Conservation (phyloP, 1,140 invertebrate genomes). For the Zelostemma sp. region DNA sequence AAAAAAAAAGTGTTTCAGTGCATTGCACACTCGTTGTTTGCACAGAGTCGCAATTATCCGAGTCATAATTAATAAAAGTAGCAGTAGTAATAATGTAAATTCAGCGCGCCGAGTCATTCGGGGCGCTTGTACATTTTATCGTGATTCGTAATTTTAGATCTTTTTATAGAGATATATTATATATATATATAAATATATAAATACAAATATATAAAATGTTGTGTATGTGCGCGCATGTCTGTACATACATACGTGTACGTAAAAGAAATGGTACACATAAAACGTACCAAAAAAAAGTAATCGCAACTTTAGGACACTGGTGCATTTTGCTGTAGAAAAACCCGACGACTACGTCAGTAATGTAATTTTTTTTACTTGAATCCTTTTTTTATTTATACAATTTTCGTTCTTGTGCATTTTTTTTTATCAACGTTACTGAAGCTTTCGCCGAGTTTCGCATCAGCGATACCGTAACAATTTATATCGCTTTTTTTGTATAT, state of each 20-base stretch:
- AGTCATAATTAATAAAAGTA: conserved; percentile 40
- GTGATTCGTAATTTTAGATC: conserved; percentile 42
- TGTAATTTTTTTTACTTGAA: too few relatives aligned
- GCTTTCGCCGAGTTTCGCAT: too few relatives aligned
- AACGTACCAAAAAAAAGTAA: conserved; percentile 3
- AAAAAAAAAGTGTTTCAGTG: conserved; percentile 41
- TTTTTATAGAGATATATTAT: conserved; percentile 36
- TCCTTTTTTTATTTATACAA: too few relatives aligned
- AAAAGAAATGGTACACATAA: conserved; percentile 1
- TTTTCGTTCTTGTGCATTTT: too few relatives aligned
- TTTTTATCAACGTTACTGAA: too few relatives aligned
- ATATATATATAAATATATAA: conserved; percentile 23
- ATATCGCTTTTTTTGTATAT: too few relatives aligned
- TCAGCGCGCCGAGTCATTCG: conserved; percentile 23
- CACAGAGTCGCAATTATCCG: conserved; percentile 45
- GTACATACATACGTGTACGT: conserved; percentile 18
- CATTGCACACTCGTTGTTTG: conserved; percentile 46
- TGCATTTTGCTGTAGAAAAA: too few relatives aligned
- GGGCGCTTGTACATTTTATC: conserved; percentile 42
- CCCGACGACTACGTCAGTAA: not conserved
- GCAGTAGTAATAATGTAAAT: conserved; percentile 45
- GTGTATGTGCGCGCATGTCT: conserved; percentile 9
- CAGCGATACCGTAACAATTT: too few relatives aligned
- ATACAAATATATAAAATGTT: conserved; percentile 19
- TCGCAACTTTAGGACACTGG: too few relatives aligned